A percentile compares a stretch with the other conserved stretches of the same genome.
Evolutionary conservation across 2,113 vertebrate genomes (phyloP).

Genomic region (Thermophis baileyi): DNA sequence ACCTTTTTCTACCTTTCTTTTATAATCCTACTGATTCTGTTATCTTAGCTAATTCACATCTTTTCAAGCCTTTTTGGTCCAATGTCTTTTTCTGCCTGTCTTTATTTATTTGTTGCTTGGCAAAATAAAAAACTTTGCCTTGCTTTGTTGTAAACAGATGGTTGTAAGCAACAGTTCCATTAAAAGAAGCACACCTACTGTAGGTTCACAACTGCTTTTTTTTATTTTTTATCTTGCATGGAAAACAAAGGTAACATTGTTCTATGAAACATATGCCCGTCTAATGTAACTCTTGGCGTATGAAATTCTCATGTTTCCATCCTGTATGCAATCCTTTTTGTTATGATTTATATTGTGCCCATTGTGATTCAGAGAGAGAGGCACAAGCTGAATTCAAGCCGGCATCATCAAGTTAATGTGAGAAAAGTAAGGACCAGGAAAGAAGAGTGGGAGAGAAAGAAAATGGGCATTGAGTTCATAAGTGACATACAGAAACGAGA

Average conservation of each 20-base stretch:
- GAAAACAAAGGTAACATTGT: not conserved
- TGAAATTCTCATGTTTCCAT: not conserved
- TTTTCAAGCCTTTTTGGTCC: not conserved
- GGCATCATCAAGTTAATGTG: conserved; percentile 74
- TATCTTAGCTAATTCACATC: not conserved
- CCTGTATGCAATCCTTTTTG: conserved; percentile 11
- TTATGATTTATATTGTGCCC: conserved; percentile 61
- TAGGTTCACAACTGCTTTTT: not conserved
- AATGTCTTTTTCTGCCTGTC: not conserved
- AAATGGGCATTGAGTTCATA: conserved; percentile 82
- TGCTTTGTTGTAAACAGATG: not conserved
- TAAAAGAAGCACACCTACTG: not conserved
- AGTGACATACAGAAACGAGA: conserved; percentile 72
- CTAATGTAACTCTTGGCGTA: not conserved
- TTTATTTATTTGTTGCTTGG: not conserved
- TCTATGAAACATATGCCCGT: not conserved
- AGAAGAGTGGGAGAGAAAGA: conserved; percentile 81
- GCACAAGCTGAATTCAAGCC: conserved; percentile 77
- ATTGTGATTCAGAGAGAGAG: conserved; percentile 75
- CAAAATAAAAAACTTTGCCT: not conserved
- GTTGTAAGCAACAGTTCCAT: not conserved
- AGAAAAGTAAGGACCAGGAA: conserved; percentile 76
- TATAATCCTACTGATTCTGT: not conserved
- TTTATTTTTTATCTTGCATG: not conserved
- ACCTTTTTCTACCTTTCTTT: not conserved